phyloP scores from a whole-genome alignment of 2,797 vertebrate genomes.

The Lutjanus argentimaculatus region DNA sequence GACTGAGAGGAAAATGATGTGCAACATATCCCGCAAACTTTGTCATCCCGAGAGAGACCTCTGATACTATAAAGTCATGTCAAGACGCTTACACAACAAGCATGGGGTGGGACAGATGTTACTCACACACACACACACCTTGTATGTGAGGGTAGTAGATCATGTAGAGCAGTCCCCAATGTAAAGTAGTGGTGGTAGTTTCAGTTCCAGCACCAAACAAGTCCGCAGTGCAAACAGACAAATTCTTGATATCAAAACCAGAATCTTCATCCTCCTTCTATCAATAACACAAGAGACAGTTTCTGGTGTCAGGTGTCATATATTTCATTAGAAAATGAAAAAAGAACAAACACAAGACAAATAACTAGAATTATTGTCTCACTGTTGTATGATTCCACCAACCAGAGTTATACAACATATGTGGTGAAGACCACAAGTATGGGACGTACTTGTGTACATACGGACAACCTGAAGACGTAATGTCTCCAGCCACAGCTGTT shows the following conservation, averaged over 20 bases:
- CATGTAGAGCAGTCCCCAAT: constrained; percentile 90
- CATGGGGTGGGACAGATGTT: background rate
- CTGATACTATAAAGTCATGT: background rate
- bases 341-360: background rate
- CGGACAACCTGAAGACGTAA: too few relatives aligned
- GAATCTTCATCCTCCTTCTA: constrained; percentile 68
- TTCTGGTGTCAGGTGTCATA: background rate
- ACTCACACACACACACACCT: constrained; percentile 59
- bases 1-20: background rate
- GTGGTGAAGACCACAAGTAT: too few relatives aligned
- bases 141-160: constrained; percentile 87
- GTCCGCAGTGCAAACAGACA: constrained; percentile 76
- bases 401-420: too few relatives aligned
- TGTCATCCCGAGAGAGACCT: background rate
- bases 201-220: constrained; percentile 87
- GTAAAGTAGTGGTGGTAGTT: constrained; percentile 82
- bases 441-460: too few relatives aligned
- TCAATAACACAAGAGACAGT: background rate
- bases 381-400: too few relatives aligned
- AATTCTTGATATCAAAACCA: constrained; percentile 81
- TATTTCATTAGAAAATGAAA: background rate
- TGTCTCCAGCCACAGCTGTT: too few relatives aligned
- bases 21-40: background rate
- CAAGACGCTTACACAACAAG: background rate
- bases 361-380: too few relatives aligned